Conservation (phyloP, 2,113 vertebrate species). For the Podocnemis expansa region DNA sequence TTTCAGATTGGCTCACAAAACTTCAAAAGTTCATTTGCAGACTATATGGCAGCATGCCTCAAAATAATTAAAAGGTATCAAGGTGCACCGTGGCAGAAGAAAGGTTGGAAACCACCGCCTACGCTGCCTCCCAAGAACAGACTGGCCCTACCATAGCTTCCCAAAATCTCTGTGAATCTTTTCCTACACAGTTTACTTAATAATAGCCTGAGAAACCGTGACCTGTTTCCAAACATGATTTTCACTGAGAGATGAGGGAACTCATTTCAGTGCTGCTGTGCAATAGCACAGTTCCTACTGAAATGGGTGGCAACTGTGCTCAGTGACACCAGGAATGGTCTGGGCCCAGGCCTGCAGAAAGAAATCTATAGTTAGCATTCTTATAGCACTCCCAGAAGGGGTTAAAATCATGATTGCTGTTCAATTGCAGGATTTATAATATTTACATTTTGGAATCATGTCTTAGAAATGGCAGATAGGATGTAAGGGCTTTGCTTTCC, state of each 20-base stretch:
- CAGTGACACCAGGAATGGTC: background rate
- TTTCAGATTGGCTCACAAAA: too few species aligned
- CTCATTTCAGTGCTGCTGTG: background rate
- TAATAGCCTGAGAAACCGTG: background rate
- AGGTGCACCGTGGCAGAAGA: too few species aligned
- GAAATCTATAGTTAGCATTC: background rate
- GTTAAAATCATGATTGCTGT: background rate
- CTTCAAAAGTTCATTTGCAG: too few species aligned
- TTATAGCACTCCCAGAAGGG: background rate
- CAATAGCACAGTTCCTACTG: background rate
- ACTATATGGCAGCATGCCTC: too few species aligned
- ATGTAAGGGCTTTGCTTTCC: background rate
- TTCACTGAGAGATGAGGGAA: background rate
- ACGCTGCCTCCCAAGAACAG: background rate
- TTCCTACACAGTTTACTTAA: background rate
- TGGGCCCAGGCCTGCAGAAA: background rate
- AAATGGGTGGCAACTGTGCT: background rate
- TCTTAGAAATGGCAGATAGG: background rate
- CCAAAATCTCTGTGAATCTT: too few species aligned
- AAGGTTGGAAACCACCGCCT: too few species aligned
- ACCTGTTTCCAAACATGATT: background rate
- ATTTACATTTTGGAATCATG: background rate
- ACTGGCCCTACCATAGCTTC: background rate
- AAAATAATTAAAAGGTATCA: too few species aligned
- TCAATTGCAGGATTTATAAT: background rate